Evolutionary conservation across 2,113 vertebrate species (phyloP).

Genomic region (Monarcha castaneiventris): DNA sequence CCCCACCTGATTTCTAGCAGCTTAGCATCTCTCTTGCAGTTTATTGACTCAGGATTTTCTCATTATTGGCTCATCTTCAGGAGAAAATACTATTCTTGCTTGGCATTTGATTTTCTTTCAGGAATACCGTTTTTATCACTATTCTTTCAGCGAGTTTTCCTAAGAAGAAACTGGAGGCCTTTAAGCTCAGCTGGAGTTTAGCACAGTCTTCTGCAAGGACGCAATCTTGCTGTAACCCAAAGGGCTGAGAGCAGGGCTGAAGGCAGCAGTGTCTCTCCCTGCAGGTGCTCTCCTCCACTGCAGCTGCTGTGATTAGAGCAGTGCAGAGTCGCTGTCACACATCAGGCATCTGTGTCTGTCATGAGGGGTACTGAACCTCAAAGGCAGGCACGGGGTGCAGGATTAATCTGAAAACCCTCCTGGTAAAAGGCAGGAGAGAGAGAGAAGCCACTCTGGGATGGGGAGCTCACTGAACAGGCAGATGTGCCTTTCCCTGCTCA

Average conservation of each 20-base stretch:
- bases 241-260: neutral
- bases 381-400: neutral
- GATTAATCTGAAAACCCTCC: neutral
- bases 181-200: neutral
- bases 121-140: neutral
- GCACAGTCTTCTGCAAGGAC: neutral
- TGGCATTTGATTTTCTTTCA: neutral
- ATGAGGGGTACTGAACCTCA: neutral
- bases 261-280: neutral
- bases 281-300: neutral
- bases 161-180: neutral
- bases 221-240: neutral
- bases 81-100: neutral
- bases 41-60: slow-evolving; percentile 13
- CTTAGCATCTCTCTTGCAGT: neutral
- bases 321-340: neutral
- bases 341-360: neutral
- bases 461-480: neutral
- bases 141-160: neutral
- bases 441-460: neutral
- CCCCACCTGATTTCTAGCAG: slow-evolving; percentile 10
- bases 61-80: neutral
- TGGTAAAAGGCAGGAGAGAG: neutral
- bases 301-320: neutral
- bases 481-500: neutral